phyloP scores from a whole-genome alignment of 2,797 vertebrate species.

The Danionella dracula region DNA sequence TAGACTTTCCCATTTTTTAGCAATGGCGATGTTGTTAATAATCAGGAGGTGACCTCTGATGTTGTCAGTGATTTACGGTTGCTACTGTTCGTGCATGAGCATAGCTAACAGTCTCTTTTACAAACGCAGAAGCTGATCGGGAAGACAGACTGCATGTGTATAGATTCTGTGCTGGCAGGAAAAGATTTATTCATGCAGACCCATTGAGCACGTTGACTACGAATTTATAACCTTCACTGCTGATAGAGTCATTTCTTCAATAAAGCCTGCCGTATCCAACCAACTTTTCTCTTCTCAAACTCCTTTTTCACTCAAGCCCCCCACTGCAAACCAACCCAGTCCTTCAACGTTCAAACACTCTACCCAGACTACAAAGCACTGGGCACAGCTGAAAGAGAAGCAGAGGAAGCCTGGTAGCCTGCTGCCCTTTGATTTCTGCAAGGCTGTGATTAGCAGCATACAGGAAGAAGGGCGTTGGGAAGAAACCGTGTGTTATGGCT shows the following conservation, averaged over 20 bases:
- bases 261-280: neutral
- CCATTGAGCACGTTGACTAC: constrained; percentile 1
- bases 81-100: constrained; percentile 38
- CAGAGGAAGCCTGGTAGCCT: constrained; percentile 25
- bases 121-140: constrained; percentile 31
- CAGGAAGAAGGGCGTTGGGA: constrained; percentile 17
- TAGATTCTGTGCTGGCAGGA: neutral
- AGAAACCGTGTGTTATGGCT: neutral
- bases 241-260: constrained; percentile 24
- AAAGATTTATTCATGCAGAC: neutral
- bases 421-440: constrained; percentile 44
- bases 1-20: neutral
- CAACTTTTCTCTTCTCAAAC: neutral
- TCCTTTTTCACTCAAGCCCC: constrained; percentile 4
- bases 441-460: constrained; percentile 50
- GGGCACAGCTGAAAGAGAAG: constrained; percentile 30
- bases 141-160: neutral
- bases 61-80: constrained; percentile 47
- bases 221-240: constrained; percentile 15
- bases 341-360: constrained; percentile 21
- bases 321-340: constrained; percentile 29
- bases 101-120: constrained; percentile 42
- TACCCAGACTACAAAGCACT: constrained; percentile 38
- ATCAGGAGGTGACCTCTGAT: constrained; percentile 29
- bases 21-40: constrained; percentile 1